phyloP scores from a whole-genome alignment of 2,113 vertebrate genomes.

The Coptodon rendalli region DNA sequence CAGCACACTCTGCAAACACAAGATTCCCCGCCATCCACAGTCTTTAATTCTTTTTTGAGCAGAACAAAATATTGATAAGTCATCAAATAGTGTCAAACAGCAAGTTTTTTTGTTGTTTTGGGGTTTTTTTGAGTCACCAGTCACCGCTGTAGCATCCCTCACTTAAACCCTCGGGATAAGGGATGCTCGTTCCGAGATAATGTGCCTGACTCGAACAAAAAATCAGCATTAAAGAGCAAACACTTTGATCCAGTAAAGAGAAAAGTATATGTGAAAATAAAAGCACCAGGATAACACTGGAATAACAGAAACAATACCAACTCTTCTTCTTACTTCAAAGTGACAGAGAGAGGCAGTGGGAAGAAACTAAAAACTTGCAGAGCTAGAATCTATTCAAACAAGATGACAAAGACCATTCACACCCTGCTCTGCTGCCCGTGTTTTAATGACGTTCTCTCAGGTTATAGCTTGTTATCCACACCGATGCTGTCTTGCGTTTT shows the following conservation, averaged over 20 bases:
- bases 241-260: neutral
- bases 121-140: neutral
- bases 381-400: neutral
- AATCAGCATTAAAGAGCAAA: neutral
- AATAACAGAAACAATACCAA: neutral
- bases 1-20: neutral
- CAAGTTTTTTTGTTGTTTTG: neutral
- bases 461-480: neutral
- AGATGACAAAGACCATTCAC: neutral
- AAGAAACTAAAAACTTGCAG: neutral
- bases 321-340: neutral
- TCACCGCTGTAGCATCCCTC: neutral
- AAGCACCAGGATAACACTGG: neutral
- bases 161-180: neutral
- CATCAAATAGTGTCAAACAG: neutral
- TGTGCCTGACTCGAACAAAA: neutral
- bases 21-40: neutral
- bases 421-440: neutral
- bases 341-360: neutral
- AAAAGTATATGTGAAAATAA: neutral
- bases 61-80: neutral
- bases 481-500: neutral
- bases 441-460: conserved; percentile 4
- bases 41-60: neutral
- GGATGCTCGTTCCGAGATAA: neutral